Conservation (phyloP, 2,888 invertebrate genomes). For the Diploptera punctata region DNA sequence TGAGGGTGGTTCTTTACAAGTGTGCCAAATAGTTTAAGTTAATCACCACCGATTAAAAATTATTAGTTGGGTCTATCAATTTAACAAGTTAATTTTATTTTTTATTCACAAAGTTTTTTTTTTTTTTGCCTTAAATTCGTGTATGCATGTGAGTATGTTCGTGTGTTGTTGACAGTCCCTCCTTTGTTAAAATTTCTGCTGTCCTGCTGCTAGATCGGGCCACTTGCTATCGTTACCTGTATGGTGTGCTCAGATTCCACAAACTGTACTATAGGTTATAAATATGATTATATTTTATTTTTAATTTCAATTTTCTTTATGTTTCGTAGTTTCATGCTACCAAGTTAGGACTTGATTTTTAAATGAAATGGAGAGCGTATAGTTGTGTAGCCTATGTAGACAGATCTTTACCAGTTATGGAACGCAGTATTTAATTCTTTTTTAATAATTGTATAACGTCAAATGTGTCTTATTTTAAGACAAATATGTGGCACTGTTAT, state of each 20-base stretch:
- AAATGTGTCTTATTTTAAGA: not conserved
- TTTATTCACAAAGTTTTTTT: too few species aligned
- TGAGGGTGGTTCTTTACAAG: conserved; percentile 3
- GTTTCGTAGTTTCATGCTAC: not conserved
- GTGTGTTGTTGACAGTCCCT: not conserved
- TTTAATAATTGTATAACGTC: not conserved
- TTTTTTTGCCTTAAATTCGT: too few species aligned
- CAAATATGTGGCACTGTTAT: not conserved
- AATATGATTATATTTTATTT: conserved; percentile 22
- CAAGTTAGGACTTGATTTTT: conserved; percentile 5
- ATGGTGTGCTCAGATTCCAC: conserved; percentile 17
- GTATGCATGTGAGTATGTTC: not conserved
- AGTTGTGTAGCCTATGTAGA: not conserved
- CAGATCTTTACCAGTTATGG: not conserved
- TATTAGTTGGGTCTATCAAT: not conserved
- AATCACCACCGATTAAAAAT: not conserved
- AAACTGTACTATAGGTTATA: conserved; percentile 23
- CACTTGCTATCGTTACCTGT: conserved; percentile 30
- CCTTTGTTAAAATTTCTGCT: not conserved
- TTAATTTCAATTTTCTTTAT: conserved; percentile 15
- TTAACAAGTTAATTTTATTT: not conserved
- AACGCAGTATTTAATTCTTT: not conserved
- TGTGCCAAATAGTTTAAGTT: conserved; percentile 31
- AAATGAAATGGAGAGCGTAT: not conserved
- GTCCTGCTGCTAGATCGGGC: not conserved